Base-by-base conservation (phyloP, 92 coral and sea anemone genomes). In the Porites divaricata region DNA sequence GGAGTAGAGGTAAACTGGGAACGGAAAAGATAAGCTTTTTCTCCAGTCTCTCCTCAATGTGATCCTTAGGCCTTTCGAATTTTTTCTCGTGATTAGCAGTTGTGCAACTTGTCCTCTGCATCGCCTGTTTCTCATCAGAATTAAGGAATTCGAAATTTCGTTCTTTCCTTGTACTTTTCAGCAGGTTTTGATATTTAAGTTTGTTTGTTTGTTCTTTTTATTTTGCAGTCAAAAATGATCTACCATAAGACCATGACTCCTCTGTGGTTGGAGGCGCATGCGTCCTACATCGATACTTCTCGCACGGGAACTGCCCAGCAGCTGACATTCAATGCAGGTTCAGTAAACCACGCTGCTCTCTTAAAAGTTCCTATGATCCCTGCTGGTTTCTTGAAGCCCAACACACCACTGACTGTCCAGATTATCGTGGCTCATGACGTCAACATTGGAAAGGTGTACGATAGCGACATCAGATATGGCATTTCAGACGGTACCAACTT, bases 261-360 rank as follows among this genome's bases (percentile, higher is more conserved):
- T 1, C 24, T 26, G 6, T 54, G 83, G 72, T 63, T 88, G 52
- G 77, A 61, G 13, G 50, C 64, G 45, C 79, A 88, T 70, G 91
- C 91, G 22, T 66, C 91, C 8, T 87, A 81, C 76, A 50, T 87
- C n/a, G 91, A 81, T 66, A 67, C 63, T 25, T 54, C 72, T 41
- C 91, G 84, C 45, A 54, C 72, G 8, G 6, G 59, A 48, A 54
- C 84, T 19, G 54, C 83, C 25, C 7, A n/a, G 25, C 87, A 76
- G 57, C 88, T 88, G 64, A 82, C 84, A 12, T 88, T 88, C 78
- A 88, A 88, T 52, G 88, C 91, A 50, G 84, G 88, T 24, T 8
- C 79, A 49, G 63, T 77, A 21, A 19, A 1, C 0, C 0, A 70
- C n/a, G 84, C 88, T 17, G 87, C 77, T 23, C 81, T 88, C 8